Percentiles rank a stretch among this genome's conserved stretches.
These are phyloP conservation scores for Lacerta agilis DNA, from an alignment of 2,797 vertebrate species.

Conservation along the genomic window DNA sequence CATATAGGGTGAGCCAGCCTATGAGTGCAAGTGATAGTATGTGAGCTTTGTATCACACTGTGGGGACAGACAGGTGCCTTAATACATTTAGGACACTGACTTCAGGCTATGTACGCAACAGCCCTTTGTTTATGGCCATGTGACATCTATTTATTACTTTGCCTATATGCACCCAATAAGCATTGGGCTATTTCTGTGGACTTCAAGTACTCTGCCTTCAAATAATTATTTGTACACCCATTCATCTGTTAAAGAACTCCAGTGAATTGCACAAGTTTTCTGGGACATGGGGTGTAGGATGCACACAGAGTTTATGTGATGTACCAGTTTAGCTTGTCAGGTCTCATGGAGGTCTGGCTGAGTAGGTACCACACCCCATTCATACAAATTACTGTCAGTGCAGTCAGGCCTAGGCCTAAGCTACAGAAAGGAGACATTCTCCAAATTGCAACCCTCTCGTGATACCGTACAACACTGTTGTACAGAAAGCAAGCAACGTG, in stretches of 20 bases:
- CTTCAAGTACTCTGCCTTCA: too few relatives aligned
- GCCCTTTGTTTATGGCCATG: background rate
- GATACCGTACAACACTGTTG: background rate
- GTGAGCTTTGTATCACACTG: background rate
- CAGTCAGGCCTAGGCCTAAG: background rate
- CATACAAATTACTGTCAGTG: background rate
- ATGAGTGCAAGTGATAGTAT: background rate
- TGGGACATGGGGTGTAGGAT: background rate
- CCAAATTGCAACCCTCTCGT: background rate
- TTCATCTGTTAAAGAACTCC: background rate
- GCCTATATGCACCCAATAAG: too few relatives aligned
- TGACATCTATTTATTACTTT: background rate
- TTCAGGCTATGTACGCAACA: background rate
- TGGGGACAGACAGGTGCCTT: background rate
- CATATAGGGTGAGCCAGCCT: background rate
- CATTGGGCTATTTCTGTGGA: too few relatives aligned
- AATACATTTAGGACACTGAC: background rate
- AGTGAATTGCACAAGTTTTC: background rate
- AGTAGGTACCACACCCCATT: too few relatives aligned
- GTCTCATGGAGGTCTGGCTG: background rate
- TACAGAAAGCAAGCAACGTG: constrained; percentile 44
- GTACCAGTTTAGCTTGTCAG: background rate
- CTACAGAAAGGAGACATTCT: background rate
- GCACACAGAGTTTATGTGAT: background rate
- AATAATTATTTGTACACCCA: too few relatives aligned